Evolutionary conservation across 2,113 vertebrate species (phyloP), one percentile per base, ranked within the genome.

Genomic region (Pelobates fuscus): DNA sequence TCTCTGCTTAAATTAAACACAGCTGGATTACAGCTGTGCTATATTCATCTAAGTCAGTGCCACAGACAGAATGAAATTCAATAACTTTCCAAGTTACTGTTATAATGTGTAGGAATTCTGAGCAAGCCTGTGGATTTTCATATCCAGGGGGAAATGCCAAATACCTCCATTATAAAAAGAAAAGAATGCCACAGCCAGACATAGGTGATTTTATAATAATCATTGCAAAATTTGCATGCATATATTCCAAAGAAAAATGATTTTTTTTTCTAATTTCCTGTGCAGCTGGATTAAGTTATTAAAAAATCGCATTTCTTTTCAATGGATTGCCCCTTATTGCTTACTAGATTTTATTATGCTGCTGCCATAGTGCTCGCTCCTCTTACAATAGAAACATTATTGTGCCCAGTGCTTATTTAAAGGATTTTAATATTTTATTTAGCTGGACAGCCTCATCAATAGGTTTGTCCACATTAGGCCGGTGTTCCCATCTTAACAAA

Each of bases 21-120:
- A 93, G 86, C 85, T 90, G 88, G 68, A 80, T 85, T 84, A 84
- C 84, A 89, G 80, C 83, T 89, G 80, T 63, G 64, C 79, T 81
- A 76, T 78, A 80, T 78, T 78, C 30, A 23, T 12, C 52, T 59
- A 84, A 80, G 67, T 78, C 81, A 87, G 62, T 73, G 67, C 72
- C 80, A 41, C 49, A 67, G 74, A 72, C 71, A 82, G 86, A 79
- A 70, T 20, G 65, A 79, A 80, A 84, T 71, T 77, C 63, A 0
- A 17, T 77, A 81, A 80, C 63, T 67, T 82, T 82, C 0, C 0
- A 21, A 67, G 76, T 55, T 44, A 18, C 60, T 44, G 21, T 70
- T 69, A 57, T 24, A 76, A 86, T 63, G 25, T 43, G 70, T 69
- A 52, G 77, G 79, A 61, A 82, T 81, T 67, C 71, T 59, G 63